Conservation (phyloP, 1,140 invertebrate species). For the Lordiphosa collinella region DNA sequence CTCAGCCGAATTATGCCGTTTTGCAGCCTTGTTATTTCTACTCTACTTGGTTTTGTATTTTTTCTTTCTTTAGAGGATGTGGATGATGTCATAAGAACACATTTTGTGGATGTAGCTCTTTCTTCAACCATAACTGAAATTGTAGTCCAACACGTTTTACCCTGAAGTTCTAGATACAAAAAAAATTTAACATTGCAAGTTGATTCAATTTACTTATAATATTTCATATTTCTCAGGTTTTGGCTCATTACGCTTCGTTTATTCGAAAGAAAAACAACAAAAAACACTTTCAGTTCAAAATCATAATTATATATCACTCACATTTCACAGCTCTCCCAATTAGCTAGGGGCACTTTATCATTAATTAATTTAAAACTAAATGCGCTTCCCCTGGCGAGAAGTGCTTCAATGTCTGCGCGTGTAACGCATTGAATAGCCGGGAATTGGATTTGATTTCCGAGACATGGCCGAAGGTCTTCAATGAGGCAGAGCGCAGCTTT, state of each 20-base stretch:
- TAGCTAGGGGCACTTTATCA: too few species aligned
- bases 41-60: too few species aligned
- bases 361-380: constrained; percentile 7
- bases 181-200: constrained; percentile 46
- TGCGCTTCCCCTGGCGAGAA: constrained; percentile 1
- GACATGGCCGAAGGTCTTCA: constrained; percentile 48
- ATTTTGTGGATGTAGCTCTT: constrained; percentile 21
- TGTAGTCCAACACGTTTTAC: constrained; percentile 3
- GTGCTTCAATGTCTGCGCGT: constrained; percentile 11
- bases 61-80: too few species aligned
- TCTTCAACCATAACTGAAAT: constrained; percentile 4
- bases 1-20: too few species aligned
- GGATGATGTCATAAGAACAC: constrained; percentile 34
- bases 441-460: constrained; percentile 32
- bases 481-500: constrained; percentile 34
- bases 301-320: too few species aligned
- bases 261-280: background rate
- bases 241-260: constrained; percentile 22
- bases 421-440: constrained; percentile 24
- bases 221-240: constrained; percentile 36
- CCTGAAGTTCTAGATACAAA: constrained; percentile 16
- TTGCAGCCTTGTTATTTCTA: too few species aligned
- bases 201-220: constrained; percentile 28
- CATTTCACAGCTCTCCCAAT: too few species aligned
- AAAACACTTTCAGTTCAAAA: background rate